These are phyloP conservation scores for Rhynchonycteris naso DNA, from an alignment of 2,797 vertebrate genomes.

Conservation along the genomic window DNA sequence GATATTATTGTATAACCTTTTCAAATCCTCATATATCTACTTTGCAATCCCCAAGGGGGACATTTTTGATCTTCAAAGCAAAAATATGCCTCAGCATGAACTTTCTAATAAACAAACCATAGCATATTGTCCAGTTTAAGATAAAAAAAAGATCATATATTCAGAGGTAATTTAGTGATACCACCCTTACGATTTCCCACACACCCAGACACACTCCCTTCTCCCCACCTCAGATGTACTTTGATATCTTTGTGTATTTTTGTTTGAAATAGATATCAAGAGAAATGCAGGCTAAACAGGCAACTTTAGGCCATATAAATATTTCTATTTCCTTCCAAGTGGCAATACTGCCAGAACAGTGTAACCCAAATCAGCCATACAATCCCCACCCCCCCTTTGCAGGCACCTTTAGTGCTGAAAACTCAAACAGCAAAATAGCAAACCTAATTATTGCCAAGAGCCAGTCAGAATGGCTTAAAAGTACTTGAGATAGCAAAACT, in stretches of 20 bases:
- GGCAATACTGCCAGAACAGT: not conserved
- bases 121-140: not conserved
- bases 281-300: not conserved
- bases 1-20: slow-evolving; percentile 17
- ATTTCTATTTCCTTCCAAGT: not conserved
- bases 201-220: not conserved
- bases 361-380: slow-evolving; percentile 7
- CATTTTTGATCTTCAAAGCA: slow-evolving; percentile 54
- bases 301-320: not conserved
- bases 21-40: slow-evolving; percentile 46
- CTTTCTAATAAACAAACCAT: slow-evolving; percentile 42
- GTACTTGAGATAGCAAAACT: slow-evolving; percentile 55
- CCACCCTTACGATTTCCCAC: fast-evolving
- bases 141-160: not conserved
- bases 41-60: slow-evolving; percentile 29
- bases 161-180: not conserved
- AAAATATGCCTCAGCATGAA: slow-evolving; percentile 51
- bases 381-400: not conserved
- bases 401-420: slow-evolving; percentile 43
- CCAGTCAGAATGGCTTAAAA: slow-evolving; percentile 42
- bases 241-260: slow-evolving; percentile 14
- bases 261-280: slow-evolving; percentile 9
- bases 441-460: slow-evolving; percentile 49
- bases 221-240: not conserved
- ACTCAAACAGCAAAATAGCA: slow-evolving; percentile 19